Evolutionary conservation across 2,113 vertebrate species (phyloP).

Genomic region (Ciconia maguari): DNA sequence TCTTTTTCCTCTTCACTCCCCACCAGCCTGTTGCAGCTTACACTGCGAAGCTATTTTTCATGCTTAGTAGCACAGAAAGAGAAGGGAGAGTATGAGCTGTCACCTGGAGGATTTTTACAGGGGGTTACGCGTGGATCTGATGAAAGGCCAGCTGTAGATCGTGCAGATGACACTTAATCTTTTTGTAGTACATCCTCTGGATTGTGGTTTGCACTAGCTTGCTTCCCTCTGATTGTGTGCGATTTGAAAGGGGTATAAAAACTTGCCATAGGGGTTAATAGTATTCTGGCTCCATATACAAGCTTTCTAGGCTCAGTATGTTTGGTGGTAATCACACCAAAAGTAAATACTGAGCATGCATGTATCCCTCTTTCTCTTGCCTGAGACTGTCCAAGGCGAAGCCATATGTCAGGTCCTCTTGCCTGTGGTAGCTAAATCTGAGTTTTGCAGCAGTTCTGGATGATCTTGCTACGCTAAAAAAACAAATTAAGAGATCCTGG

Average conservation of each 20-base stretch:
- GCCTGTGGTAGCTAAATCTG: not conserved
- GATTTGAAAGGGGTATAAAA: not conserved
- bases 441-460: not conserved
- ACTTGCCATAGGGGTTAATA: not conserved
- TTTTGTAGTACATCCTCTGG: not conserved
- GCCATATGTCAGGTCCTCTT: accelerated
- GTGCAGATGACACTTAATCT: not conserved
- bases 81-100: not conserved
- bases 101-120: not conserved
- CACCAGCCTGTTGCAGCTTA: not conserved
- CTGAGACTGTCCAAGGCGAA: not conserved
- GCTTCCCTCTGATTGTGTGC: not conserved
- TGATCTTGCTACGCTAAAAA: not conserved
- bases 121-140: accelerated
- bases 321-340: not conserved
- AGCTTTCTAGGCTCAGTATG: not conserved
- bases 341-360: not conserved
- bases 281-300: accelerated
- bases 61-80: not conserved
- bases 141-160: not conserved
- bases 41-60: not conserved
- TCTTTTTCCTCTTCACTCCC: not conserved
- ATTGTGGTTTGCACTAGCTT: not conserved
- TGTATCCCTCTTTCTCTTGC: not conserved
- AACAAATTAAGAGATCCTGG: not conserved